phyloP scores from a whole-genome alignment of 2,113 vertebrate genomes.

The Egretta garzetta region DNA sequence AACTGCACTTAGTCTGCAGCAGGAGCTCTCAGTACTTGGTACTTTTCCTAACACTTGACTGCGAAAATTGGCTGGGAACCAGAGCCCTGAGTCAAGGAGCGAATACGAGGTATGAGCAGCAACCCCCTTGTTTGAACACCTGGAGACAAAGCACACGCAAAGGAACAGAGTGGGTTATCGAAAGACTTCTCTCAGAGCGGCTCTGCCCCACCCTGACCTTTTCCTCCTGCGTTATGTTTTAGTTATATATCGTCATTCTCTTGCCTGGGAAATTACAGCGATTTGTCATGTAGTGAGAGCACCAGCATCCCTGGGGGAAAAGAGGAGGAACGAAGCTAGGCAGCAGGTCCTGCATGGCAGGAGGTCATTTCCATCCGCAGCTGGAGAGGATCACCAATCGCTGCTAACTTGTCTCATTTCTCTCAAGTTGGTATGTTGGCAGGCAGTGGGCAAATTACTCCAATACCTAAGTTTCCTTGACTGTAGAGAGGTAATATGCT shows the following conservation, averaged over 20 bases:
- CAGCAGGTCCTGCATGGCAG: background rate
- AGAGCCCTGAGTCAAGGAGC: background rate
- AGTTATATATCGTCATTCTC: background rate
- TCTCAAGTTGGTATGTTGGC: background rate
- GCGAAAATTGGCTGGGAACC: slow-evolving; percentile 31
- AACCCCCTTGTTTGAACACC: background rate
- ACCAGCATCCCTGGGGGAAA: background rate
- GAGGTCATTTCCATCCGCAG: background rate
- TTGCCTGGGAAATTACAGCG: background rate
- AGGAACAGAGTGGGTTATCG: background rate
- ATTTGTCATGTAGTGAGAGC: background rate
- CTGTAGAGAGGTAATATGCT: background rate
- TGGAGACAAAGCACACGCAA: background rate
- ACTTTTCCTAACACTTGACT: background rate
- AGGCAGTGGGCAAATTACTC: background rate
- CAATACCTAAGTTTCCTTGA: background rate
- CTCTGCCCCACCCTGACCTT: background rate
- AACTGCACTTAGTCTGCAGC: background rate
- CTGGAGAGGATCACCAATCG: background rate
- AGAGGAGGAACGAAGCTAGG: background rate
- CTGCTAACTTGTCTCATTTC: background rate
- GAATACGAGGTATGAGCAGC: background rate
- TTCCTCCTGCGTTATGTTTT: background rate
- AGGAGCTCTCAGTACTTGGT: background rate
- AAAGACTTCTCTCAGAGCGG: background rate